Evolutionary conservation across 2,113 vertebrate species (phyloP), one percentile per base, ranked within the genome.

Genomic region (Triplophysa tibetana): DNA sequence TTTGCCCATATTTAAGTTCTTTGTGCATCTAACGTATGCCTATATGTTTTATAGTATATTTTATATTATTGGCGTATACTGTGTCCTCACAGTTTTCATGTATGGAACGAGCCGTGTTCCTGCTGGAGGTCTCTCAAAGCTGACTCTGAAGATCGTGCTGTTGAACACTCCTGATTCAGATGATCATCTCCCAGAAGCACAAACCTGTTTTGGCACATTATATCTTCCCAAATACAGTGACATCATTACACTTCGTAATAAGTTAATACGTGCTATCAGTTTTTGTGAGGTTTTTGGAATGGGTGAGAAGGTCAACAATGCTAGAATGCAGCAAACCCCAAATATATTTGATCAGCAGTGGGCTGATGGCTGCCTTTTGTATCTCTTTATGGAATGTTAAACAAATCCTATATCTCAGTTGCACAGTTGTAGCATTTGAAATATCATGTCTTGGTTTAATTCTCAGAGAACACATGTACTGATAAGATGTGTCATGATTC

Each of bases 221-320:
- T 1, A 6, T 1, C 88, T 93, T 3, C 92, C 92, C 9, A 89
- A 89, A 79, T 93, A 93, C 63, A 91, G 86, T 66, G 82, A 10
- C n/a, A 77, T 82, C 48, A 60, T 70, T 38, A 81, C 82, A 77
- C 88, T 93, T 0, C 38, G 48, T 52, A 0, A 87, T 7, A 90
- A 67, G 38, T 52, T 93, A 23, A 76, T 88, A 8, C 68, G 0
- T 85, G 88, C 84, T 41, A 85, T 86, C 45, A 83, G 80, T 3
- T 54, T 72, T 63, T 84, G 75, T 78, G 81, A 91, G 83, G 66
- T 41, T 16, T 90, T 92, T 89, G 84, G 84, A 19, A 0, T 8
- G 17, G 0, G 0, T 90, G 64, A 80, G 61, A 13, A n/a, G 17
- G 50, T 52, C 50, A 16, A 48, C 1, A 38, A 38, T 38, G 7